phyloP scores from a whole-genome alignment of 2,888 invertebrate species.

The Lasioglossum pauxillum region DNA sequence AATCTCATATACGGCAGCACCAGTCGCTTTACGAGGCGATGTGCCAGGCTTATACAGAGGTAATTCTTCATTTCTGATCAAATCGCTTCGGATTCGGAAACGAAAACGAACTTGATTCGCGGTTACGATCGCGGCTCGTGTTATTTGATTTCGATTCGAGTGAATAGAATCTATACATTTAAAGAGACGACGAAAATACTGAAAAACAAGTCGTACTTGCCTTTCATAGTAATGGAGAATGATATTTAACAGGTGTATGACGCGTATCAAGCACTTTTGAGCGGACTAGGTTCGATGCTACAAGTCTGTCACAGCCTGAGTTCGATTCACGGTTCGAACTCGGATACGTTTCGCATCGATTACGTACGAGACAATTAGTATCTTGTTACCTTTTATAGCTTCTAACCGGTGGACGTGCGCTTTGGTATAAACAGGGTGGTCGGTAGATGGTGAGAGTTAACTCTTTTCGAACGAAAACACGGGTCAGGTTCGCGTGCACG shows the following conservation, averaged over 20 bases:
- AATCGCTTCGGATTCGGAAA: not conserved
- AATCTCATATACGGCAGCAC: conserved; percentile 96
- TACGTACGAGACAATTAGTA: conserved; percentile 80
- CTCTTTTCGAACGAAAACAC: conserved; percentile 7
- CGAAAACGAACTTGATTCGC: not conserved
- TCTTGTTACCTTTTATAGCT: conserved; percentile 69
- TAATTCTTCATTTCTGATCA: conserved; percentile 82
- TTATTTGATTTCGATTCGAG: not conserved
- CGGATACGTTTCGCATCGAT: conserved; percentile 79
- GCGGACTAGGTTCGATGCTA: conserved; percentile 88
- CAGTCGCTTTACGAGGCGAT: conserved; percentile 98
- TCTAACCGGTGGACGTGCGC: conserved; percentile 76
- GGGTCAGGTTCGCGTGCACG: conserved; percentile 13
- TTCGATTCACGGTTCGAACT: conserved; percentile 73
- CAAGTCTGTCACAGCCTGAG: conserved; percentile 88
- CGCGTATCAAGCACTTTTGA: conserved; percentile 88
- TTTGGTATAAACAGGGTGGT: conserved; percentile 75
- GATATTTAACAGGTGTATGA: conserved; percentile 87
- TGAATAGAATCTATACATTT: not conserved
- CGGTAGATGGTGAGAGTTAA: conserved; percentile 40
- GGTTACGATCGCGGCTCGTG: not conserved
- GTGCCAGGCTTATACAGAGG: conserved; percentile 98
- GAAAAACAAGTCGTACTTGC: not conserved
- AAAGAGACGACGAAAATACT: not conserved
- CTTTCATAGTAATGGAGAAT: conserved; percentile 42